Evolutionary conservation across 2,113 vertebrate genomes (phyloP).

Genomic region (Mus pahari): DNA sequence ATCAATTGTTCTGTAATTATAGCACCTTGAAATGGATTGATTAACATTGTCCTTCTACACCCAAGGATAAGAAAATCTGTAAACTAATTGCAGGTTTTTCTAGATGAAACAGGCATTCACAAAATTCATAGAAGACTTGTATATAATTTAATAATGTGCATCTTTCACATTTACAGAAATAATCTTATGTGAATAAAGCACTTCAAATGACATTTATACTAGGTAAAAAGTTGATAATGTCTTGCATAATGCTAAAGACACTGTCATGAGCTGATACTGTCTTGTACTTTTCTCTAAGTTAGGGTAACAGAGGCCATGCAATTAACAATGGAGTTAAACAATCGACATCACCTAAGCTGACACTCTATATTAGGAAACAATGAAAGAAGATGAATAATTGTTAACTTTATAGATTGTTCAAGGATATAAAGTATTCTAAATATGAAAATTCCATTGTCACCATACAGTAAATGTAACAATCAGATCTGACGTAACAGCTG

Average conservation of each 20-base stretch:
- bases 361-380: conserved; percentile 1
- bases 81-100: conserved; percentile 36
- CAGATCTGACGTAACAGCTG: background rate
- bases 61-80: fast-evolving
- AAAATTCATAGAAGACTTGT: background rate
- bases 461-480: background rate
- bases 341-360: background rate
- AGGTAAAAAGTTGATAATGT: conserved; percentile 69
- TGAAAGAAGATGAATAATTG: background rate
- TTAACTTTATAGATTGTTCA: background rate
- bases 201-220: conserved; percentile 65
- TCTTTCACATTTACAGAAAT: conserved; percentile 54
- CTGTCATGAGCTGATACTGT: conserved; percentile 42
- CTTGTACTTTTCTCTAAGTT: conserved; percentile 57
- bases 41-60: background rate
- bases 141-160: conserved; percentile 61
- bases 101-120: background rate
- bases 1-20: background rate
- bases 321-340: conserved; percentile 8
- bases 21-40: conserved; percentile 24
- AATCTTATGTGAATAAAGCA: conserved; percentile 49
- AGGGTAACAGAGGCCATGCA: background rate
- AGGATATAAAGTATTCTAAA: background rate
- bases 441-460: background rate
- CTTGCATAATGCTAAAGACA: conserved; percentile 78